phyloP scores from a whole-genome alignment of 2,888 invertebrate species.

The Drosophila peninsularis region DNA sequence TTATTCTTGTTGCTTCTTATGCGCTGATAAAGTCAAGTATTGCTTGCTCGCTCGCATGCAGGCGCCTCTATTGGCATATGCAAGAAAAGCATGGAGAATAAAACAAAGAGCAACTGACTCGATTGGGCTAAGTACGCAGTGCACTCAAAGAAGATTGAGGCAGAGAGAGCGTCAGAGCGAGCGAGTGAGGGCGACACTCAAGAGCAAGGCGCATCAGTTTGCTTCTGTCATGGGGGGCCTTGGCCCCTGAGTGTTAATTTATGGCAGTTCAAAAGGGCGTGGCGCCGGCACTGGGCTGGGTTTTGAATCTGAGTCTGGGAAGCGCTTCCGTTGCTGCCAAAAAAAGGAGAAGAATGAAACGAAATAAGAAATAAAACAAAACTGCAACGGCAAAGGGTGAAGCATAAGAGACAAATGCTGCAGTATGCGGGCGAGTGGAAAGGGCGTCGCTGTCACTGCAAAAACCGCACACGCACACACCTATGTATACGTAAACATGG shows the following conservation, averaged over 20 bases:
- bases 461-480: background rate
- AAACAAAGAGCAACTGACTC: slow-evolving; percentile 3
- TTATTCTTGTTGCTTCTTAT: slow-evolving; percentile 1
- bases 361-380: background rate
- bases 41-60: slow-evolving; percentile 17
- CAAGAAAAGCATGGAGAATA: background rate
- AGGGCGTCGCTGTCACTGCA: slow-evolving; percentile 5
- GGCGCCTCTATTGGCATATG: slow-evolving; percentile 27
- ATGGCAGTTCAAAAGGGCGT: slow-evolving; percentile 71
- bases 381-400: slow-evolving; percentile 15
- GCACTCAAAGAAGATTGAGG: slow-evolving; percentile 12
- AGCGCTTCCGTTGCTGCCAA: slow-evolving; percentile 44
- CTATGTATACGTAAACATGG: background rate
- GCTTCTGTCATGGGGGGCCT: slow-evolving; percentile 4
- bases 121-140: slow-evolving; percentile 27
- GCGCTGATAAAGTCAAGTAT: slow-evolving; percentile 41
- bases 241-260: slow-evolving; percentile 60
- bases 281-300: slow-evolving; percentile 40
- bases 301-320: slow-evolving; percentile 10
- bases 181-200: slow-evolving; percentile 5
- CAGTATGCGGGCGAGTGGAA: slow-evolving; percentile 23
- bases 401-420: slow-evolving; percentile 22
- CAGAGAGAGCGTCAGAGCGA: background rate
- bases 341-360: slow-evolving; percentile 7
- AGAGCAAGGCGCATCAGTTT: slow-evolving; percentile 16